Percentiles rank a stretch among this genome's conserved stretches.
These are phyloP conservation scores for Metacarcinus magister DNA, from an alignment of 2,888 invertebrate genomes.

Conservation along the genomic window DNA sequence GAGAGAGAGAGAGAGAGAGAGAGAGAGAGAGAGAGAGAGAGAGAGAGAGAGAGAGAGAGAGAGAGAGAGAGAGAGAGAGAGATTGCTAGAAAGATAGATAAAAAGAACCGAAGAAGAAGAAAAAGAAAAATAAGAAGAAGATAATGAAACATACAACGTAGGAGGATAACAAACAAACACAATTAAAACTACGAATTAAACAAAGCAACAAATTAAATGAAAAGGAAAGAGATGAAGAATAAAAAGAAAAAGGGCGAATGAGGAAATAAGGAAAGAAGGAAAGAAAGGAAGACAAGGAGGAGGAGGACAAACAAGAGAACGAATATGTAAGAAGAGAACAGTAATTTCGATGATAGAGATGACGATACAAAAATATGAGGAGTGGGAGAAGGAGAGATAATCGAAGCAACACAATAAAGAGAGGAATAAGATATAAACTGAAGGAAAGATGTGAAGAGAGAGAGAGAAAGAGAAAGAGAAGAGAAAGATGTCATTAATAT, in stretches of 20 bases:
- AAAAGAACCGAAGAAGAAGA: background rate
- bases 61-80: background rate
- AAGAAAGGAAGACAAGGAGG: background rate
- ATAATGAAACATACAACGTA: no score
- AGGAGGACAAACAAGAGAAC: background rate
- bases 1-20: conserved; percentile 39
- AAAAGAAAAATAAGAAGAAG: background rate
- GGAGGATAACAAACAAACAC: no score
- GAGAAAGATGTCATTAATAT: background rate
- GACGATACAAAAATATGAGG: background rate
- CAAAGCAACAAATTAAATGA: background rate
- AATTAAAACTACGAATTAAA: background rate
- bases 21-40: conserved; percentile 8
- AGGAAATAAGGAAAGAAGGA: background rate
- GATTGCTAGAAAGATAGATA: background rate
- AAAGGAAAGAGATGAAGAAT: background rate
- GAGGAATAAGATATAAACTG: background rate
- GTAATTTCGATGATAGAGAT: background rate
- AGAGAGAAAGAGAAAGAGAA: background rate
- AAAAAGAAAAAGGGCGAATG: background rate
- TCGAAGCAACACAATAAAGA: background rate
- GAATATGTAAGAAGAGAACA: background rate
- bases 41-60: background rate
- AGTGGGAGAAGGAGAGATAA: no score
- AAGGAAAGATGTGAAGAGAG: background rate